These are phyloP conservation scores for Drosophila willistoni DNA, from an alignment of 1,140 invertebrate genomes.

Conservation along the genomic window DNA sequence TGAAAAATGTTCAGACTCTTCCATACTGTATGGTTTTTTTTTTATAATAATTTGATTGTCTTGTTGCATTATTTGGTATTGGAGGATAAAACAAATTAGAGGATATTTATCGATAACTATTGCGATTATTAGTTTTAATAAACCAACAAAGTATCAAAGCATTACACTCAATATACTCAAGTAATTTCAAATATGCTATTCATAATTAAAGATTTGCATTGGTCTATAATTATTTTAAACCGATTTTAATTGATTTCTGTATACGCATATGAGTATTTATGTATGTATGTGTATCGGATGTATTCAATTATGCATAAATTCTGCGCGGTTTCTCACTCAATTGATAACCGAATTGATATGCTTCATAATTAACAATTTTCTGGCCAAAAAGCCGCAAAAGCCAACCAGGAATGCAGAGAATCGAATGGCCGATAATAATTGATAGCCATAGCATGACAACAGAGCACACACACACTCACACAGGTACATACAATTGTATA, in stretches of 20 bases:
- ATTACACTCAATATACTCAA: too few species aligned
- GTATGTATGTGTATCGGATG: neutral
- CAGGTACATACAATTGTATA: neutral
- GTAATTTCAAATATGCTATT: neutral
- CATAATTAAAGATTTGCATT: neutral
- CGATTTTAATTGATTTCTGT: slow-evolving; percentile 1
- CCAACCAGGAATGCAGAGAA: slow-evolving; percentile 12
- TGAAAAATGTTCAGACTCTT: too few species aligned
- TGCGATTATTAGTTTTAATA: too few species aligned
- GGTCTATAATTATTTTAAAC: neutral
- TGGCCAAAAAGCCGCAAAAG: slow-evolving; percentile 20
- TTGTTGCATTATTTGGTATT: too few species aligned
- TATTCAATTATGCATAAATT: slow-evolving; percentile 34
- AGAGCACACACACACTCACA: neutral
- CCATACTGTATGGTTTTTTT: too few species aligned
- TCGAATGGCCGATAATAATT: slow-evolving; percentile 17
- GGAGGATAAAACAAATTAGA: too few species aligned
- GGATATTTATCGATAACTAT: neutral
- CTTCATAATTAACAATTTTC: slow-evolving; percentile 48
- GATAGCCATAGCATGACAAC: slow-evolving; percentile 7
- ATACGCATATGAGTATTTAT: neutral
- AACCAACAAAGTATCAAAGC: too few species aligned
- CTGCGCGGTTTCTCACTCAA: slow-evolving; percentile 52
- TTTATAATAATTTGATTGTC: too few species aligned
- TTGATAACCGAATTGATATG: slow-evolving; percentile 45